A percentile compares a stretch with the other conserved stretches of the same genome.
Evolutionary conservation across 1,140 invertebrate genomes (phyloP).

Genomic region (Chymomyza costata): DNA sequence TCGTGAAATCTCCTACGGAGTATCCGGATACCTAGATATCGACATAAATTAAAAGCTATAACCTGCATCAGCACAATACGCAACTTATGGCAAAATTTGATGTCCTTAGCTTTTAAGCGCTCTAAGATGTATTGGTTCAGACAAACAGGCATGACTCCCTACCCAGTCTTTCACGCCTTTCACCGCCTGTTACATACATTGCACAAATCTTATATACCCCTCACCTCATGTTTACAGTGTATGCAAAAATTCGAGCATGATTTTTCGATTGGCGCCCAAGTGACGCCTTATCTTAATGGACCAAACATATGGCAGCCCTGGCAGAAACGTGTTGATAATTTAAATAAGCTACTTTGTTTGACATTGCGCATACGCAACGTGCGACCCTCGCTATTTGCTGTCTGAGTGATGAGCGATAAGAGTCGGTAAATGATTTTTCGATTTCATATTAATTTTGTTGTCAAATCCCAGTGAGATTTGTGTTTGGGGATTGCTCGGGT

Average conservation of each 20-base stretch:
- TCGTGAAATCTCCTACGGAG: no score
- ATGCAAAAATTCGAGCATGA: conserved; percentile 19
- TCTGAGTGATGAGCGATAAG: conserved; percentile 57
- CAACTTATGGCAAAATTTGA: no score
- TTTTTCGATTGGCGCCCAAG: conserved; percentile 59
- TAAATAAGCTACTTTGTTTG: conserved; percentile 68
- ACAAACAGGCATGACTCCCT: no score
- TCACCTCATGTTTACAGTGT: neutral
- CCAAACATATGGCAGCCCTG: conserved; percentile 54
- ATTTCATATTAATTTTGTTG: conserved; percentile 63
- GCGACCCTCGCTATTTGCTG: conserved; percentile 11
- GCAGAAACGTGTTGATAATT: conserved; percentile 66
- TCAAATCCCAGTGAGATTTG: conserved; percentile 63
- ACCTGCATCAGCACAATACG: no score
- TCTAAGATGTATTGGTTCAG: no score
- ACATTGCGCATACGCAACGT: conserved; percentile 67
- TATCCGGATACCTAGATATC: no score
- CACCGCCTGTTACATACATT: no score
- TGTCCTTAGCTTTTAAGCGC: no score
- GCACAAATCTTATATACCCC: conserved; percentile 3
- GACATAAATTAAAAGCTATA: no score
- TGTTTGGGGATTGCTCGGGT: neutral
- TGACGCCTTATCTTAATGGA: conserved; percentile 74
- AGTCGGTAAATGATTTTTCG: conserved; percentile 66
- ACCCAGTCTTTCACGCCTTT: no score